Evolutionary conservation across 2,797 vertebrate genomes (phyloP).

Genomic region (Morelia viridis): DNA sequence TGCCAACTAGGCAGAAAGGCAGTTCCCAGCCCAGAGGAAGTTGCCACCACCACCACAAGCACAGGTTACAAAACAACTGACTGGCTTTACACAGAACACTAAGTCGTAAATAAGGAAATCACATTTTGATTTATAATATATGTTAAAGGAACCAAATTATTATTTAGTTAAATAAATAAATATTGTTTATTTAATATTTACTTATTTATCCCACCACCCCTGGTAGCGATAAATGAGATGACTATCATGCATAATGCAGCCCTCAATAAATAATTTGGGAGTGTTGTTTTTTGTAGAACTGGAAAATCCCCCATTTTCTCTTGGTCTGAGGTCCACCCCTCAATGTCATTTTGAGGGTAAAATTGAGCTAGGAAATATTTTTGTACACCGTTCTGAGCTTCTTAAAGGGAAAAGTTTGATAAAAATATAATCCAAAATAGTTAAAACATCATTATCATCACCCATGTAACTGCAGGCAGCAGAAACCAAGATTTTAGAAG

Average conservation of each 20-base stretch:
- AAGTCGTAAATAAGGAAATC: neutral
- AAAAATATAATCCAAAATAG: neutral
- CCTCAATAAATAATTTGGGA: neutral
- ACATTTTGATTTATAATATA: neutral
- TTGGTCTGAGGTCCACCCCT: neutral
- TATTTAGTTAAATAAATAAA: too few species aligned
- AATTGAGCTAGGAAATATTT: neutral
- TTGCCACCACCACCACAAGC: neutral
- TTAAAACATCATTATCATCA: neutral
- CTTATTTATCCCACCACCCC: neutral
- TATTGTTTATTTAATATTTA: too few species aligned
- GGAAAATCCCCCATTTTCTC: neutral
- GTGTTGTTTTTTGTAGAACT: neutral
- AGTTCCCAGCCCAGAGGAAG: neutral
- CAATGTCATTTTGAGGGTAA: neutral
- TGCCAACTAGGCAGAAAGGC: neutral
- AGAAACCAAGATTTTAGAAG: neutral
- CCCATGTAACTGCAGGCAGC: neutral
- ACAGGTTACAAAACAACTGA: neutral
- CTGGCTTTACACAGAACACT: neutral
- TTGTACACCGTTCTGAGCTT: neutral
- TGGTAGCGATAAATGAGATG: neutral
- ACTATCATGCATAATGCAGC: neutral
- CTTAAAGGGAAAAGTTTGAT: neutral
- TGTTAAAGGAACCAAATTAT: neutral